These are phyloP conservation scores for Thamnophis elegans DNA, from an alignment of 2,797 vertebrate species.

Conservation along the genomic window DNA sequence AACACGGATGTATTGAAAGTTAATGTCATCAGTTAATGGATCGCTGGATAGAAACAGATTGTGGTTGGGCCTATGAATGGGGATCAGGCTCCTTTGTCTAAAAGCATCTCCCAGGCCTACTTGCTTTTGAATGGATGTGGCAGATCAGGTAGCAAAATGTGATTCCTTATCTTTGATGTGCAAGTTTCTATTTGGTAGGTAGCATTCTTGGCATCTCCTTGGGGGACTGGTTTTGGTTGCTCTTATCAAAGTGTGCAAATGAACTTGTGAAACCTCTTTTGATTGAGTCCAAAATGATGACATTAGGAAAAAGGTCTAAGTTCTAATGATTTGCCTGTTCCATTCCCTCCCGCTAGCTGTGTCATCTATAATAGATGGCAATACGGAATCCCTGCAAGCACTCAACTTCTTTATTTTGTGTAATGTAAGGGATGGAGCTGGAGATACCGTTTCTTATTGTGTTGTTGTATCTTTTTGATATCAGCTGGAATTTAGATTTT, in stretches of 20 bases:
- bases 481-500: constrained; percentile 37
- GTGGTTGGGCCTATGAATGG: constrained; percentile 59
- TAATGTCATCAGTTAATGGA: constrained; percentile 45
- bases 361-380: neutral
- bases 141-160: constrained; percentile 24
- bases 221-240: neutral
- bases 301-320: neutral
- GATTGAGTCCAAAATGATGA: constrained; percentile 23
- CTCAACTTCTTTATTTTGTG: neutral
- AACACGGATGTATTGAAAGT: constrained; percentile 38
- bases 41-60: constrained; percentile 48
- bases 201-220: constrained; percentile 18
- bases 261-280: constrained; percentile 19
- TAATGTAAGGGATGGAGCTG: neutral
- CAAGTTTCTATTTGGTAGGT: constrained; percentile 18
- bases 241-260: constrained; percentile 32
- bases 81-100: constrained; percentile 47
- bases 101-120: constrained; percentile 56
- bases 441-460: neutral
- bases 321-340: constrained; percentile 25
- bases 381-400: neutral
- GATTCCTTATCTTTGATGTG: neutral
- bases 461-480: constrained; percentile 1
- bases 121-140: constrained; percentile 27
- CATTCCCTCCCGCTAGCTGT: constrained; percentile 5